phyloP scores from a whole-genome alignment of 2,888 invertebrate species.

The Leucozona laternaria region DNA sequence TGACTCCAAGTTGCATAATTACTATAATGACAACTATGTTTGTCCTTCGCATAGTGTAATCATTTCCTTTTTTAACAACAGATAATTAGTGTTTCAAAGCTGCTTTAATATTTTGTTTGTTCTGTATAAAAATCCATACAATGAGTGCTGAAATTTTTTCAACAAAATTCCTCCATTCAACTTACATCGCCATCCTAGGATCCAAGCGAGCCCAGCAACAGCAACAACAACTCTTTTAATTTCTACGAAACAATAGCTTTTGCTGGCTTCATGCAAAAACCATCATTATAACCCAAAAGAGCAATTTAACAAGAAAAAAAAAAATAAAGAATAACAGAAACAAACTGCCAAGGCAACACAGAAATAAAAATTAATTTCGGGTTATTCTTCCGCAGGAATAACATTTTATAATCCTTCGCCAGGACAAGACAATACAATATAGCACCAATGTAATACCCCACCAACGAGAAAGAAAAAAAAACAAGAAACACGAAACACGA shows the following conservation, averaged over 20 bases:
- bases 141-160: constrained; percentile 22
- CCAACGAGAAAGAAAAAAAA: background rate
- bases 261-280: constrained; percentile 19
- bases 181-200: constrained; percentile 62
- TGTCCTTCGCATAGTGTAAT: background rate
- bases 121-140: constrained; percentile 15
- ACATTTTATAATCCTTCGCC: constrained; percentile 74
- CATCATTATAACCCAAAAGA: constrained; percentile 29
- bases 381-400: constrained; percentile 73
- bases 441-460: background rate
- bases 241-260: constrained; percentile 60
- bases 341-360: constrained; percentile 46
- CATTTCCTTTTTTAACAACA: background rate
- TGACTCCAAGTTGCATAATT: background rate
- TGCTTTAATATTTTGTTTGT: background rate
- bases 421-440: constrained; percentile 61
- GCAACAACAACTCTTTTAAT: constrained; percentile 69
- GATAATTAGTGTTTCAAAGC: constrained; percentile 4
- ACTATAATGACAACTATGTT: background rate
- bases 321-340: background rate
- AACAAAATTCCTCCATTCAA: constrained; percentile 57
- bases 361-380: constrained; percentile 75
- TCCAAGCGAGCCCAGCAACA: constrained; percentile 12
- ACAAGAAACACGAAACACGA: constrained; percentile 7
- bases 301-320: constrained; percentile 23